Evolutionary conservation across 2,113 vertebrate species (phyloP).

Genomic region (Gadus macrocephalus): DNA sequence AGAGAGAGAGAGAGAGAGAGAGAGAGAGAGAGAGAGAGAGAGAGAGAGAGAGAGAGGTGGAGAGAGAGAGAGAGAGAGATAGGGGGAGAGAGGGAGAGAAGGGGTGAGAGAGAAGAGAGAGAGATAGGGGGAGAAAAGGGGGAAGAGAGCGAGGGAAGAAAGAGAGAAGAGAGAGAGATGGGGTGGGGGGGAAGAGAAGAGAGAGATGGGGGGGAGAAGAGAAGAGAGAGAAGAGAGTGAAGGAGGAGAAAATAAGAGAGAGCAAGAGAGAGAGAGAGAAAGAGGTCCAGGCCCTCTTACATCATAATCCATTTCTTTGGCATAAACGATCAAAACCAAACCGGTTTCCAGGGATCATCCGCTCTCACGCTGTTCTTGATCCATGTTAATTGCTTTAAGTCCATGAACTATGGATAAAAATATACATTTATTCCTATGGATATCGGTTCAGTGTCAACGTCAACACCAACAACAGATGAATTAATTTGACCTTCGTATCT

Average conservation of each 20-base stretch:
- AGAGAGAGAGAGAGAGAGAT: too few relatives aligned
- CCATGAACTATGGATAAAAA: neutral
- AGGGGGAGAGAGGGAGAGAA: too few relatives aligned
- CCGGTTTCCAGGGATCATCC: neutral
- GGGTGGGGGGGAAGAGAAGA: neutral
- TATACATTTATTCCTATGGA: neutral
- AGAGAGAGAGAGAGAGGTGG: too few relatives aligned
- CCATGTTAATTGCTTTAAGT: neutral
- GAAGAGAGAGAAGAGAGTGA: neutral
- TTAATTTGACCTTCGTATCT: neutral
- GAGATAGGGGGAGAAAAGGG: too few relatives aligned
- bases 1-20: too few relatives aligned
- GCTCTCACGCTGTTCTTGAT: neutral
- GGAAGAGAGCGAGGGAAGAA: too few relatives aligned
- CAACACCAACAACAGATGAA: neutral
- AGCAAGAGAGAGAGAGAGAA: neutral
- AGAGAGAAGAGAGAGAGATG: neutral
- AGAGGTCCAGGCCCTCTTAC: conserved; percentile 25
- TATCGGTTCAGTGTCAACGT: neutral
- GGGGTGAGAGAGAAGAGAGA: too few relatives aligned
- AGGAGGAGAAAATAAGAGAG: neutral
- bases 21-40: too few relatives aligned
- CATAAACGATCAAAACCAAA: neutral
- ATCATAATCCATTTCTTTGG: conserved; percentile 26
- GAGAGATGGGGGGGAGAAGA: neutral